Conservation (phyloP, 2,888 invertebrate genomes). For the Lampropteryx suffumata region DNA sequence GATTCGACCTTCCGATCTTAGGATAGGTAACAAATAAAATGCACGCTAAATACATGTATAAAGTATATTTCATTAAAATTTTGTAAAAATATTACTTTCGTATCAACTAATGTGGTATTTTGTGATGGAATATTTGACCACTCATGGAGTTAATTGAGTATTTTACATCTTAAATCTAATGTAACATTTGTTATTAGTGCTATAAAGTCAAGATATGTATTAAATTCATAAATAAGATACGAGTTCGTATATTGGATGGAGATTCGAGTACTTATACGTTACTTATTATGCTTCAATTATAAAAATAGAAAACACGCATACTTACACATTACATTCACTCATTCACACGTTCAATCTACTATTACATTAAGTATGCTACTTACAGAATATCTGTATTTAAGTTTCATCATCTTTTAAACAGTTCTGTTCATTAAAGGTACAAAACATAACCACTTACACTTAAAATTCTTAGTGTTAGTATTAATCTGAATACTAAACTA, state of each 20-base stretch:
- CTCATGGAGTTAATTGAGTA: conserved; percentile 63
- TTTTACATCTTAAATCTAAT: conserved; percentile 37
- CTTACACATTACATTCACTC: conserved; percentile 19
- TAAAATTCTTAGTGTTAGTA: conserved; percentile 51
- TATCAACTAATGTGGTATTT: conserved; percentile 71
- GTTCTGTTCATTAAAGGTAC: conserved; percentile 68
- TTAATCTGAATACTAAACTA: conserved; percentile 38
- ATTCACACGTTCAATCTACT: conserved; percentile 47
- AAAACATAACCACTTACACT: conserved; percentile 63
- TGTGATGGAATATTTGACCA: conserved; percentile 73
- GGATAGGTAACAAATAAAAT: conserved; percentile 39
- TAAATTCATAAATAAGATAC: conserved; percentile 48
- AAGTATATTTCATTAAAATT: conserved; percentile 67
- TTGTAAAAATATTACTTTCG: conserved; percentile 71
- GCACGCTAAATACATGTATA: conserved; percentile 52
- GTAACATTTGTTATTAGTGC: conserved; percentile 36
- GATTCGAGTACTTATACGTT: conserved; percentile 20
- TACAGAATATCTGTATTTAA: conserved; percentile 24
- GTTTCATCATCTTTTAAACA: conserved; percentile 48
- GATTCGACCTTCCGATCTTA: no score
- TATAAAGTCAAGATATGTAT: conserved; percentile 43
- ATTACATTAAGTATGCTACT: conserved; percentile 33
- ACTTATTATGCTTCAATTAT: conserved; percentile 26
- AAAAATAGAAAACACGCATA: conserved; percentile 15
- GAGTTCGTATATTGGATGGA: conserved; percentile 25